Evolutionary conservation across 2,113 vertebrate genomes (phyloP).

Genomic region (zebrafish (Danio rerio)): GRCz12tu NC_133183.1:44817501-44818000

Average conservation of each 20-base stretch:
- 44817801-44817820: not conserved
- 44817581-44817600: slow-evolving; percentile 34
- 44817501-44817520: slow-evolving; percentile 23
- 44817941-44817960: not conserved
- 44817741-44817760: not conserved
- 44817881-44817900: not conserved
- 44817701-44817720: slow-evolving; percentile 41
- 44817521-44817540: slow-evolving; percentile 27
- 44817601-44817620: slow-evolving; percentile 1
- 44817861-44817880: not conserved
- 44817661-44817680: slow-evolving; percentile 48
- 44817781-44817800: not conserved
- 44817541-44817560: slow-evolving; percentile 36
- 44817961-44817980: not conserved
- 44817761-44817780: not conserved
- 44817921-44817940: not conserved
- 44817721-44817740: not conserved
- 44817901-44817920: not conserved
- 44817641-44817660: slow-evolving; percentile 20
- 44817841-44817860: not conserved
- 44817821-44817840: not conserved
- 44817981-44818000: too few species aligned
- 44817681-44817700: not conserved
- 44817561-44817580: slow-evolving; percentile 52
- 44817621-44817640: slow-evolving; percentile 13